These are phyloP conservation scores for Limnephilus auricula DNA, from an alignment of 2,888 invertebrate genomes.

Conservation along the genomic window DNA sequence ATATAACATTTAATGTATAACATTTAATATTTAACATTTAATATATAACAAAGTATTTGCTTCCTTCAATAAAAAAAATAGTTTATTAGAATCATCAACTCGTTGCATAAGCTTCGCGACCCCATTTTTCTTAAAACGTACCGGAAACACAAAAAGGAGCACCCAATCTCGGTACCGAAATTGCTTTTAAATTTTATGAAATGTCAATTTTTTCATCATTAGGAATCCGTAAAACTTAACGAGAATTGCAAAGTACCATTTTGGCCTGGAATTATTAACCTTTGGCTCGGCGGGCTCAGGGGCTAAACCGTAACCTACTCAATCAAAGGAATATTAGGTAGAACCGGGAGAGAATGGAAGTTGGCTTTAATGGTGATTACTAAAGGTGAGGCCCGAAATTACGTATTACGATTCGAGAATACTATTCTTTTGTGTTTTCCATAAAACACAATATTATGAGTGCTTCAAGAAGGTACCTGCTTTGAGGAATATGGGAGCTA, in stretches of 20 bases:
- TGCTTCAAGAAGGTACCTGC: not conserved
- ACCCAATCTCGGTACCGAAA: not conserved
- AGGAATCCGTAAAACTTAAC: not conserved
- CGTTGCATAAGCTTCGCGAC: not conserved
- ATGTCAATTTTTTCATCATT: not conserved
- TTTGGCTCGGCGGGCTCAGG: not conserved
- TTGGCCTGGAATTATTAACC: not conserved
- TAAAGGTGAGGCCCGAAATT: not conserved
- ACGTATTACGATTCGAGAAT: not conserved
- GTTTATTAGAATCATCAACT: too few relatives aligned
- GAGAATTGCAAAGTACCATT: not conserved
- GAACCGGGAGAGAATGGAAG: not conserved
- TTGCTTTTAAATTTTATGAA: not conserved
- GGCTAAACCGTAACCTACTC: not conserved
- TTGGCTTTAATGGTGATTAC: not conserved
- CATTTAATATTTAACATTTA: too few relatives aligned
- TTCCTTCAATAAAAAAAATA: too few relatives aligned
- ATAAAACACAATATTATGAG: not conserved
- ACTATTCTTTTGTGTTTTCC: not conserved
- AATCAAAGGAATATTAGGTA: not conserved
- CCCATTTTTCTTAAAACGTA: not conserved
- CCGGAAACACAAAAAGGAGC: not conserved
- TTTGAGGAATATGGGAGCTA: not conserved
- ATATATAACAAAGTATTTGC: too few relatives aligned
- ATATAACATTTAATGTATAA: too few relatives aligned